Evolutionary conservation across 2,113 vertebrate genomes (phyloP).

Genomic region (Helogale parvula): DNA sequence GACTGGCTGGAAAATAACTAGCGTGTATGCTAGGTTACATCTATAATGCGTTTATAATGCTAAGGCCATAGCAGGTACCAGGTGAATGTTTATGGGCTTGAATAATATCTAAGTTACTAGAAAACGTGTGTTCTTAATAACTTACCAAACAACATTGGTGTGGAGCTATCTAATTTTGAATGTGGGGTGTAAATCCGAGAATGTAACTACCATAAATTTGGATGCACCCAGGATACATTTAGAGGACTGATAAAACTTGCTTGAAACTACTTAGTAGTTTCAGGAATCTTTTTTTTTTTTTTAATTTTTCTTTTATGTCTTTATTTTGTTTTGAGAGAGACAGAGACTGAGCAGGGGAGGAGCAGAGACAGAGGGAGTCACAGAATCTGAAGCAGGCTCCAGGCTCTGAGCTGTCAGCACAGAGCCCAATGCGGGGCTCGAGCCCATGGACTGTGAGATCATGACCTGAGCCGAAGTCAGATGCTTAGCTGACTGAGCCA

Average conservation of each 20-base stretch:
- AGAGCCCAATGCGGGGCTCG: too few species aligned
- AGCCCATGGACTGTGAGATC: too few species aligned
- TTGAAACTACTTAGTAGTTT: neutral
- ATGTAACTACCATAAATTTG: neutral
- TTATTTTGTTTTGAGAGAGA: too few species aligned
- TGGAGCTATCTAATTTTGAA: neutral
- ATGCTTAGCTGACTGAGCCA: too few species aligned
- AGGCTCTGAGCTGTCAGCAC: too few species aligned
- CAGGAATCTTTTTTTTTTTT: neutral
- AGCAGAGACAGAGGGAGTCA: too few species aligned
- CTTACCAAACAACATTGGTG: neutral
- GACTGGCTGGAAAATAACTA: neutral
- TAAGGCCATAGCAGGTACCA: neutral
- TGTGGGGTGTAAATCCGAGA: neutral
- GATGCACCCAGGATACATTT: neutral
- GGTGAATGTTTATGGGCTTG: neutral
- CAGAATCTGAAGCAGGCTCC: too few species aligned
- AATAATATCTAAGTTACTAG: neutral
- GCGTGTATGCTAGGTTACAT: rapidly evolving
- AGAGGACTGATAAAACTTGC: neutral
- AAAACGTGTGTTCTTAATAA: neutral
- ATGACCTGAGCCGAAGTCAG: too few species aligned
- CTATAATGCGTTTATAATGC: neutral
- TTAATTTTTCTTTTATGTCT: too few species aligned
- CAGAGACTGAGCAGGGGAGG: too few species aligned